phyloP scores from a whole-genome alignment of 30 jellyfish, hydroid and myxozoan genomes.

The Rhopilema esculentum region DNA sequence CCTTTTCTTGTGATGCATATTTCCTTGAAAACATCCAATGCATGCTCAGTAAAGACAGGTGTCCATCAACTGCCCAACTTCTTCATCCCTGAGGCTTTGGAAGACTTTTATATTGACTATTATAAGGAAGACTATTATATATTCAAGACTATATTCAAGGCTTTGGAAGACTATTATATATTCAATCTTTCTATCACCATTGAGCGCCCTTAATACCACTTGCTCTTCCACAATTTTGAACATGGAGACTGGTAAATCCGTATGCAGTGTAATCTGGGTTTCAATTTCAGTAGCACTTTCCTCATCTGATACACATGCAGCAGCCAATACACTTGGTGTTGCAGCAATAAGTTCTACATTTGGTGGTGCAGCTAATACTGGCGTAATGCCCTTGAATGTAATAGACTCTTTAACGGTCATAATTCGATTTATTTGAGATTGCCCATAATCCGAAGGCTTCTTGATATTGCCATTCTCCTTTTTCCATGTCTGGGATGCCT shows the following conservation, averaged over 20 bases:
- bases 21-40: no score
- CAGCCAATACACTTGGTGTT: no score
- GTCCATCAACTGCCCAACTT: no score
- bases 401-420: not conserved
- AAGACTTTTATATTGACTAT: not conserved
- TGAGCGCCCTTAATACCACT: not conserved
- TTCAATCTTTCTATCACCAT: not conserved
- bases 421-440: not conserved
- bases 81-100: not conserved
- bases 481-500: not conserved
- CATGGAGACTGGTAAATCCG: not conserved
- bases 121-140: no score
- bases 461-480: not conserved
- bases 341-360: no score
- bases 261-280: no score
- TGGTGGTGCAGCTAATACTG: not conserved
- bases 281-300: no score
- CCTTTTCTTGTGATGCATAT: no score
- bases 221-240: not conserved
- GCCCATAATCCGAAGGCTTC: not conserved
- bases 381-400: not conserved
- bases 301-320: no score
- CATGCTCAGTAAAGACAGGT: no score
- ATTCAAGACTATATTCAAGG: no score
- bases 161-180: no score